Base-by-base conservation (phyloP, 2,888 invertebrate species). In the Disparrhopalites patrizii region DNA sequence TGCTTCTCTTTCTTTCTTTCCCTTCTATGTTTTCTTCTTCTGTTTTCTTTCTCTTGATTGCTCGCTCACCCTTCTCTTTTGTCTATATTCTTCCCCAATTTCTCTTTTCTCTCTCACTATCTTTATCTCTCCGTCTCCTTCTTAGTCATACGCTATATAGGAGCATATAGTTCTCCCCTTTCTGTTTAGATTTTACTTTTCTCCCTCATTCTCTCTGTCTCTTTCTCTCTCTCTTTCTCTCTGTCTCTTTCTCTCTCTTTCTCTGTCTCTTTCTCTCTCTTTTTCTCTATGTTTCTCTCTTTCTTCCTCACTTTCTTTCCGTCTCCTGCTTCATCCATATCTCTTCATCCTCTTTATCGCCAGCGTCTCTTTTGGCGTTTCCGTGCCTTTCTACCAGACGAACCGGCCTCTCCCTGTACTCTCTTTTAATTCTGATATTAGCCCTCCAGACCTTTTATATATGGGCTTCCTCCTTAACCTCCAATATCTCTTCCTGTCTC, bases 181-280 rank as follows among this genome's bases (percentile, higher is more conserved):
- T 36, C 13, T 36, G 8, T 36, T 8, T 36, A 8, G 8, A 8
- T 13, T 13, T 8, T 36, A 8, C 36, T 36, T 50, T 15, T 15
- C 50, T 36, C 56, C 38, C 36, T 56, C 56, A 23, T 38, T 38
- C 36, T 56, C 56, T 56, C 36, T 56, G 27, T 13, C 15, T 33
- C 43, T 60, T 50, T 31, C 25, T 33, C 3, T 31, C 20, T 31
- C 25, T 30, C 61, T 30, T 15, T 30, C 56, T 20, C 25, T 38
- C 27, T 18, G 10, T 36, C 10, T 30, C 18, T 23, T 55, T 30
- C 23, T 31, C 18, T 28, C 30, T 13, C 31, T 51, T 25, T 13
- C 23, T 25, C 13, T 51, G 8, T 7, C 27, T 30, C 54, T 54
- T n/a, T 54, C 27, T 52, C 27, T 25, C 27, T 25, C 5, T 52